Base-by-base conservation (phyloP, 35 echinoderm and acorn worm genomes). In the Apostichopus parvimensis region DNA sequence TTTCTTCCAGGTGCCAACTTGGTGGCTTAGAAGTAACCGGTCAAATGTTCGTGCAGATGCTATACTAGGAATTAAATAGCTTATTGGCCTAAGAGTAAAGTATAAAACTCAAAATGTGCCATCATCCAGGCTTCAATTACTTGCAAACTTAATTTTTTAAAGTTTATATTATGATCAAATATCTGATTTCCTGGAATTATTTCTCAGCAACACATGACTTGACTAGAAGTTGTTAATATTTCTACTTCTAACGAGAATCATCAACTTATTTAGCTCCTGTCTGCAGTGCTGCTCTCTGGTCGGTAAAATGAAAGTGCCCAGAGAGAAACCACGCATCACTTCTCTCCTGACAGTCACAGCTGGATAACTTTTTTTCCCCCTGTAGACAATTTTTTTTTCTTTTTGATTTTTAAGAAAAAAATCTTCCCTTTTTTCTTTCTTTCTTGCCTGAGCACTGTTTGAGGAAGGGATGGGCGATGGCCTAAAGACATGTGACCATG, bases 401-500 rank as follows among this genome's bases (percentile, higher is more conserved):
- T 53, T 45, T 0, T 45, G 34, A 45, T 45, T 45, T 45, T 45
- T 45, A 45, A 45, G 34, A 45, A 45, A 45, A 45, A 45, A 45
- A 45, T 45, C 13, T 11, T 80, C 52, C 59, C 21, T 56, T 87
- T n/a, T 56, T 59, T 87, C 7, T 13, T 8, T 61, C 58, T 61
- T 61, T 9, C 58, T 61, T 61, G 7, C 58, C 58, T 61, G 34
- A 45, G 34, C 58, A 9, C 58, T 12, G 71, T 75, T 75, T 75
- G 71, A 75, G 17, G 14, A 21, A 88, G 64, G 86, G 86, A 68
- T 88, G 86, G 86, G 64, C 60, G 22, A 52, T 88, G 12, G 86
- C 86, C 86, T 73, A 54, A 64, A 88, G 86, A 88, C 86, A 88
- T 73, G 17, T 68, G 86, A 88, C 21, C 34, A 45, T 45, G 34